These are phyloP conservation scores for Lasioglossum morio DNA, from an alignment of 2,888 invertebrate species.

Conservation along the genomic window DNA sequence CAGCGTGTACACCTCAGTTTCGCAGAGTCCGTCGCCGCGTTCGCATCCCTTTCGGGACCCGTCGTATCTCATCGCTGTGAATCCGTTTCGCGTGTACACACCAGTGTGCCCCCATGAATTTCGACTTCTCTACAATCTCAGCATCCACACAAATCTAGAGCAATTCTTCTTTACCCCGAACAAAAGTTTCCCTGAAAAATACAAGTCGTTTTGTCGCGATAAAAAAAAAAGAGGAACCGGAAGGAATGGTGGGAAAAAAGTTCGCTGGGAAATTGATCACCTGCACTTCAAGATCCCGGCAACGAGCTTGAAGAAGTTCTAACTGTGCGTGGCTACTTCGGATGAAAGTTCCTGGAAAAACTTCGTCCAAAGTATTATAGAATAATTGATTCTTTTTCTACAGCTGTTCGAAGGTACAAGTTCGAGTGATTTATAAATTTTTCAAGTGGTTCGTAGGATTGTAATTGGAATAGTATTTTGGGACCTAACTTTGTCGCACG, in stretches of 20 bases:
- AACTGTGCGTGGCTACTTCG: neutral
- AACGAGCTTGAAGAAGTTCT: neutral
- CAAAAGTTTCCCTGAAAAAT: neutral
- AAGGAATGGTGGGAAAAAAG: neutral
- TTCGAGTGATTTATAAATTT: neutral
- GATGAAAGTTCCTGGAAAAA: neutral
- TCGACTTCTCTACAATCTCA: neutral
- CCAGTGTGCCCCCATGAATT: neutral
- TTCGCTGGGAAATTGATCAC: neutral
- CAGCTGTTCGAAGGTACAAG: neutral
- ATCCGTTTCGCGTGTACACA: neutral
- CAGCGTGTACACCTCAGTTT: constrained; percentile 75
- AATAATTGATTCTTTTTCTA: neutral
- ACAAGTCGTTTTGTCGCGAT: neutral
- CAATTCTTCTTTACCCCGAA: neutral
- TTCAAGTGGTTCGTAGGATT: neutral
- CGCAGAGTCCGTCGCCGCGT: constrained; percentile 76
- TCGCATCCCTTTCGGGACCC: constrained; percentile 64
- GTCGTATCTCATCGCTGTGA: constrained; percentile 15
- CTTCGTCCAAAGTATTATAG: neutral
- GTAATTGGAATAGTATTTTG: neutral
- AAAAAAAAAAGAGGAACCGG: neutral
- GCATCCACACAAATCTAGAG: neutral
- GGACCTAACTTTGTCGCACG: neutral
- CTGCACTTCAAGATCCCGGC: neutral